Evolutionary conservation across 2,113 vertebrate genomes (phyloP).

Genomic region (Petrocephalus microphthalmus): DNA sequence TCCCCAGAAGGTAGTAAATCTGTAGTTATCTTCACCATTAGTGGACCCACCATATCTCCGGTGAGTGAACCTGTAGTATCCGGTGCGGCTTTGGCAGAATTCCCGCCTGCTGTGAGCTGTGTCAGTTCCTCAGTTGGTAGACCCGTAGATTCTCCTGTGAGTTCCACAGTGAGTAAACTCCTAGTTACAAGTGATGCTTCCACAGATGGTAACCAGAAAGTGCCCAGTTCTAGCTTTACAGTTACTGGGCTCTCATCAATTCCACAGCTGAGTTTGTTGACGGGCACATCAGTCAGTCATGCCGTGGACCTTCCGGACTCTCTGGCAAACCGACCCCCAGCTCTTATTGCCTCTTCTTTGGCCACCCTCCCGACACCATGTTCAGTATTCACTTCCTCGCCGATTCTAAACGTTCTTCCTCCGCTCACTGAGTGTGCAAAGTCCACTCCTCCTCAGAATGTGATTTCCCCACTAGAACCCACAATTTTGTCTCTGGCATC

Average conservation of each 20-base stretch:
- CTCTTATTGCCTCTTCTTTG: slow-evolving; percentile 27
- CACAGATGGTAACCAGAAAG: not conserved
- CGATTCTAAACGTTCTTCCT: slow-evolving; percentile 28
- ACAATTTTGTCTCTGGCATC: slow-evolving; percentile 28
- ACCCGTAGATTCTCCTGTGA: slow-evolving; percentile 20
- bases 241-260: not conserved
- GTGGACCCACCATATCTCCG: slow-evolving; percentile 28
- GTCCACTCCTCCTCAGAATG: slow-evolving; percentile 32
- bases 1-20: slow-evolving; percentile 31
- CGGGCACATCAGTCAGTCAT: not conserved
- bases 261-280: not conserved
- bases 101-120: slow-evolving; percentile 26
- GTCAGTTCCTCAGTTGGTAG: slow-evolving; percentile 15
- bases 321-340: not conserved
- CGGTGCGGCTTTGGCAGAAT: slow-evolving; percentile 32
- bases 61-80: slow-evolving; percentile 33
- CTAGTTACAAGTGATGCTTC: not conserved
- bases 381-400: slow-evolving; percentile 19
- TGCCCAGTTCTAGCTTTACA: not conserved
- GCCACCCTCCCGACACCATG: slow-evolving; percentile 22
- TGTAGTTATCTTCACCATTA: not conserved
- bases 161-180: slow-evolving; percentile 22
- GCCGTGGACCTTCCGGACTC: not conserved
- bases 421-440: slow-evolving; percentile 45
- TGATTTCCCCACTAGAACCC: slow-evolving; percentile 34